Conservation (phyloP, 2,797 vertebrate genomes). For the Craterocephalus amniculus region DNA sequence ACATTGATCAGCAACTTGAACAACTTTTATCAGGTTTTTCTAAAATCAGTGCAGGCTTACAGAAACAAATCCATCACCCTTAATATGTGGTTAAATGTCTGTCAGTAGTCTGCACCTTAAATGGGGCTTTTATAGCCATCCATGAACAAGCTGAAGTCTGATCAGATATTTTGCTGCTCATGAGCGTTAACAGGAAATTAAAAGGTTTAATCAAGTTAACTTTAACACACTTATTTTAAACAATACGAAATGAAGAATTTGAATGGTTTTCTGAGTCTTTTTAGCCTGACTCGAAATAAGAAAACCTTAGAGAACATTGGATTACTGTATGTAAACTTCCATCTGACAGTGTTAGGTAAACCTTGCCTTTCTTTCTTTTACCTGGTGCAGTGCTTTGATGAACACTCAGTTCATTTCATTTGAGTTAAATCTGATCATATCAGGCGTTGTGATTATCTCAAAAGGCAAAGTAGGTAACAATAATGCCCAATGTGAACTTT, state of each 20-base stretch:
- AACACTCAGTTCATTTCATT: constrained; percentile 7
- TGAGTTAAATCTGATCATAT: constrained; percentile 17
- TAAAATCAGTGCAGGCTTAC: background rate
- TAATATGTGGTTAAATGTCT: background rate
- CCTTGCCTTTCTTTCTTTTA: constrained; percentile 18
- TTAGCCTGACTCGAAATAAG: background rate
- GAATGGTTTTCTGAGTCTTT: too few species aligned
- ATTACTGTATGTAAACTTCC: background rate
- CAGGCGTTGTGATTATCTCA: background rate
- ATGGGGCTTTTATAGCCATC: background rate
- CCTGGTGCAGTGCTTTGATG: background rate
- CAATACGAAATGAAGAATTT: background rate
- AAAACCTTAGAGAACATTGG: background rate
- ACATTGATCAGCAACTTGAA: background rate
- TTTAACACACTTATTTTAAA: constrained; percentile 1
- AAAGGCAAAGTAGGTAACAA: background rate
- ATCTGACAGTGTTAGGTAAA: background rate
- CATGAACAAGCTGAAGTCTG: background rate
- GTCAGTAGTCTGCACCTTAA: background rate
- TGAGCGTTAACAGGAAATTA: background rate
- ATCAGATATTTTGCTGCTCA: background rate
- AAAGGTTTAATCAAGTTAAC: background rate
- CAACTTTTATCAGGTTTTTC: background rate
- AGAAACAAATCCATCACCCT: background rate
- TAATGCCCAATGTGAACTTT: constrained; percentile 16